These are phyloP conservation scores for Frankliniella intonsa DNA, from an alignment of 2,888 invertebrate genomes.

Conservation along the genomic window DNA sequence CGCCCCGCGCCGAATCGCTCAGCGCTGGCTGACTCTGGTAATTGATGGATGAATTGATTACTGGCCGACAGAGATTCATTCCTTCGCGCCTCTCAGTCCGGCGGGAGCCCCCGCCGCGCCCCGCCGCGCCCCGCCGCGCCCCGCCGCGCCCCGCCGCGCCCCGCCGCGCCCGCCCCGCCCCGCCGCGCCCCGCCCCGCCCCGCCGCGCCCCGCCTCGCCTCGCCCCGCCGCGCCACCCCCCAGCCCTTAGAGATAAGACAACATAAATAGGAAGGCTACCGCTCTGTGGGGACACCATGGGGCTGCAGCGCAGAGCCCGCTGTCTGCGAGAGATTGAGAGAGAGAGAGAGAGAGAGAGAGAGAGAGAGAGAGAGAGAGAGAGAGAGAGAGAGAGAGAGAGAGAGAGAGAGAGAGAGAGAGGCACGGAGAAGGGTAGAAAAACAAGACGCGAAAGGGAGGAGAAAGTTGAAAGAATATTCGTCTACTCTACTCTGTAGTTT, in stretches of 20 bases:
- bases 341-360: not conserved
- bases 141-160: not conserved
- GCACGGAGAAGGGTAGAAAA: too few species aligned
- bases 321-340: not conserved
- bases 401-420: too few species aligned
- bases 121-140: not conserved
- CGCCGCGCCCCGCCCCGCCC: not conserved
- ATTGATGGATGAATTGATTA: constrained; percentile 10
- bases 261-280: not conserved
- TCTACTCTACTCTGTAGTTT: too few species aligned
- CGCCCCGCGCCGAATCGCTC: too few species aligned
- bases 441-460: not conserved
- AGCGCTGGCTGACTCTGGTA: not conserved
- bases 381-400: too few species aligned
- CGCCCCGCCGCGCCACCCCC: not conserved
- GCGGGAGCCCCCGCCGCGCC: not conserved
- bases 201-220: not conserved
- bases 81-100: not conserved
- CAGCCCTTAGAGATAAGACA: not conserved
- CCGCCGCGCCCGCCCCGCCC: not conserved
- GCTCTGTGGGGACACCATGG: not conserved
- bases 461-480: too few species aligned
- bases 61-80: not conserved
- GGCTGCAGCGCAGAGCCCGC: not conserved
- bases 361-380: not conserved